Conservation (phyloP, 1,140 invertebrate species). For the Heliconius congener region DNA sequence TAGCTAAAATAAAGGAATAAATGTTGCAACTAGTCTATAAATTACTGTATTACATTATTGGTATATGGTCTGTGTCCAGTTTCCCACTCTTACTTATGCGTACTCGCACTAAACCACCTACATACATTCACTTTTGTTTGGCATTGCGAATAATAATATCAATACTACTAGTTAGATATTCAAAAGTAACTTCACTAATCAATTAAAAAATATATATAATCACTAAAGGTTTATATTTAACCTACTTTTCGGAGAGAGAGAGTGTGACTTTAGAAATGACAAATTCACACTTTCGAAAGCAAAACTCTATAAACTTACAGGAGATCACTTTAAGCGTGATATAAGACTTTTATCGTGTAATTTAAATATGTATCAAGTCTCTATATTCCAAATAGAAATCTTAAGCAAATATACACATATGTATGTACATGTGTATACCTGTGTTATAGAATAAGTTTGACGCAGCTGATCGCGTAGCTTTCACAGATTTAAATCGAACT, state of each 20-base stretch:
- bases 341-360: not conserved
- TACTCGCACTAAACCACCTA: conserved; percentile 46
- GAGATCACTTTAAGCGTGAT: not conserved
- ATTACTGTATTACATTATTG: conserved; percentile 20
- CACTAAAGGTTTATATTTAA: conserved; percentile 29
- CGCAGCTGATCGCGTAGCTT: conserved; percentile 65
- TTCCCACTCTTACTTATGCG: conserved; percentile 38
- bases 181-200: not conserved
- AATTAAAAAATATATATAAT: conserved; percentile 15
- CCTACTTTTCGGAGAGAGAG: conserved; percentile 32
- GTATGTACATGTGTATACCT: not conserved
- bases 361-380: not conserved
- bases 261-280: conserved; percentile 38
- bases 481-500: conserved; percentile 34
- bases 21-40: not conserved
- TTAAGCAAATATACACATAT: not conserved
- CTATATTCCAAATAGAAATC: not conserved
- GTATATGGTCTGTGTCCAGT: conserved; percentile 25
- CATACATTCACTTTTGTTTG: conserved; percentile 77
- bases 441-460: conserved; percentile 44
- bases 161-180: not conserved
- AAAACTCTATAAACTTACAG: conserved; percentile 46
- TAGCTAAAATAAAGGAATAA: not conserved
- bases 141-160: conserved; percentile 41
- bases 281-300: conserved; percentile 67